A percentile compares a stretch with the other conserved stretches of the same genome.
These are phyloP conservation scores for Drosophila chauvacae DNA, from an alignment of 1,140 invertebrate genomes.

Conservation along the genomic window DNA sequence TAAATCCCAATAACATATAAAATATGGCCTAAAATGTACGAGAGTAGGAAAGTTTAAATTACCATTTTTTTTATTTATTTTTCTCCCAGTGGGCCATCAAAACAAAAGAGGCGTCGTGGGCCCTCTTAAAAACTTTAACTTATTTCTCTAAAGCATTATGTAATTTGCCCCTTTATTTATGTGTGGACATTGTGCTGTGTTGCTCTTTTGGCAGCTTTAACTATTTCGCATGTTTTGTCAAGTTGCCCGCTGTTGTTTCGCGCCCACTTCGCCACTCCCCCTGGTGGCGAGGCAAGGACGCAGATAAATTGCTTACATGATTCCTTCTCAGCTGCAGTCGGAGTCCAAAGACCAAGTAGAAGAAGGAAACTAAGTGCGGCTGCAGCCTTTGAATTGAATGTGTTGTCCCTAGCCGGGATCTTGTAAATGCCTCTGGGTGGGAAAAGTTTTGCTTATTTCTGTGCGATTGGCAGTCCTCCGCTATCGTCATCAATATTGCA, in stretches of 20 bases:
- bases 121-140: conserved; percentile 21
- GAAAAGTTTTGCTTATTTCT: conserved; percentile 46
- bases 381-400: conserved; percentile 37
- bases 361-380: conserved; percentile 17
- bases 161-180: conserved; percentile 63
- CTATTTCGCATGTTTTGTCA: conserved; percentile 64
- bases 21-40: not conserved
- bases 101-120: conserved; percentile 39
- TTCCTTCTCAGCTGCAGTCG: conserved; percentile 37
- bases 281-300: conserved; percentile 52
- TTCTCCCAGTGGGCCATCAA: conserved; percentile 9
- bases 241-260: conserved; percentile 35
- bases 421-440: conserved; percentile 53
- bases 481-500: conserved; percentile 67
- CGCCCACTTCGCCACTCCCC: not conserved
- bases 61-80: not conserved
- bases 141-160: conserved; percentile 40
- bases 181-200: conserved; percentile 38
- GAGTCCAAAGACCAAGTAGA: not conserved
- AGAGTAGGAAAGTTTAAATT: no score
- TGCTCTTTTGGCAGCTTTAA: conserved; percentile 49
- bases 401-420: conserved; percentile 41
- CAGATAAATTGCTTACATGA: conserved; percentile 71
- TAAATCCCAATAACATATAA: not conserved
- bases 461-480: conserved; percentile 17